Conservation (phyloP, 2,797 vertebrate species). For the Mus spretus region DNA sequence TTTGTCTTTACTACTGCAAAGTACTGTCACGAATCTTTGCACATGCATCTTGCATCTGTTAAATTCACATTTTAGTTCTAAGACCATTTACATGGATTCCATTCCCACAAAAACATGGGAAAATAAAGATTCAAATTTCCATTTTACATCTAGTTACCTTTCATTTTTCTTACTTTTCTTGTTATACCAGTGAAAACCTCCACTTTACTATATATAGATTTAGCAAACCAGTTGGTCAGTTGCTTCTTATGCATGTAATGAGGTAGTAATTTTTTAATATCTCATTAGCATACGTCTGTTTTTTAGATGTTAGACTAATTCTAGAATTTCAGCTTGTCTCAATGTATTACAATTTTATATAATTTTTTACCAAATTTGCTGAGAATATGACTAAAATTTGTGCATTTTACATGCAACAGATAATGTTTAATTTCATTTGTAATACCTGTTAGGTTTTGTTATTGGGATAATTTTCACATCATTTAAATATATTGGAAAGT, state of each 20-base stretch:
- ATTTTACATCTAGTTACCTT: background rate
- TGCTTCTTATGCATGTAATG: background rate
- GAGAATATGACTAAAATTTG: background rate
- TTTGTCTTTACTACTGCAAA: background rate
- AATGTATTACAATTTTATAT: background rate
- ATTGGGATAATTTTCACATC: background rate
- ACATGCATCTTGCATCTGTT: background rate
- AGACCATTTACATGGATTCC: background rate
- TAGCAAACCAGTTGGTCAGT: background rate
- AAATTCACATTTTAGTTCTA: background rate
- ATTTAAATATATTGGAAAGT: background rate
- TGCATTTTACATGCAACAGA: background rate
- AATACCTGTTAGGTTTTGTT: background rate
- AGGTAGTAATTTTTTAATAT: background rate
- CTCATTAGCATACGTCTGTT: background rate
- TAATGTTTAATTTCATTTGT: background rate
- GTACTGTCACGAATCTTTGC: background rate
- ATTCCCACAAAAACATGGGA: background rate
- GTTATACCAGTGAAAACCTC: background rate
- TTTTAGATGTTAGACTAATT: background rate
- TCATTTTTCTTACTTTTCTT: background rate
- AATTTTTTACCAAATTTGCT: background rate
- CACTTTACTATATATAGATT: background rate
- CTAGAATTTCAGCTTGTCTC: background rate
- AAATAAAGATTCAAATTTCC: constrained; percentile 1